Conservation (phyloP, 2,797 vertebrate genomes). For the Epinephelus malabaricus region DNA sequence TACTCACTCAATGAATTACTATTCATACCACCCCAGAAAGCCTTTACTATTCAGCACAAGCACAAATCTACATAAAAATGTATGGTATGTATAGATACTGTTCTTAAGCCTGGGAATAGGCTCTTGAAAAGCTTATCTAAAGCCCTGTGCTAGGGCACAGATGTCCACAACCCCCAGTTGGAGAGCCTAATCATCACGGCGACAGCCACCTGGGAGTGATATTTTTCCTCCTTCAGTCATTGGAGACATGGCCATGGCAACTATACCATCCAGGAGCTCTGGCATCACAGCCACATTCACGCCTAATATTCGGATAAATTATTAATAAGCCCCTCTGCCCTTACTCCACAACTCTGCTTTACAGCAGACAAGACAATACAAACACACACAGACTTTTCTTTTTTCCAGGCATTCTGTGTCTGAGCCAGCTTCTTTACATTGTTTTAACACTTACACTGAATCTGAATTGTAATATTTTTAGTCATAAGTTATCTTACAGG, state of each 20-base stretch:
- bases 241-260: slow-evolving; percentile 44
- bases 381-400: not conserved
- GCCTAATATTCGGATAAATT: slow-evolving; percentile 58
- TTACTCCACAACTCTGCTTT: slow-evolving; percentile 43
- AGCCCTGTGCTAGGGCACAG: slow-evolving; percentile 27
- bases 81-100: slow-evolving; percentile 43
- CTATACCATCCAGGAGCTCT: slow-evolving; percentile 46
- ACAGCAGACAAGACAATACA: not conserved
- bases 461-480: not conserved
- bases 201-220: slow-evolving; percentile 27
- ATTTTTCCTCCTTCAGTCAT: not conserved
- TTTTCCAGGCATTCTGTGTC: not conserved
- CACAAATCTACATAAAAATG: slow-evolving; percentile 65
- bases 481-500: not conserved
- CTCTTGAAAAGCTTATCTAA: slow-evolving; percentile 17
- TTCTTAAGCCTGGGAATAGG: not conserved
- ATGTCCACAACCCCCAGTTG: slow-evolving; percentile 13
- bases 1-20: not conserved
- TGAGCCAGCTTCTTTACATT: not conserved
- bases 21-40: slow-evolving; percentile 10
- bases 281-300: slow-evolving; percentile 49
- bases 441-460: not conserved
- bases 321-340: slow-evolving; percentile 65
- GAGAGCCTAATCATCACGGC: slow-evolving; percentile 32
- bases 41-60: slow-evolving; percentile 1